These are phyloP conservation scores for Pseudochirops cupreus DNA, from an alignment of 2,797 vertebrate genomes.

Conservation along the genomic window DNA sequence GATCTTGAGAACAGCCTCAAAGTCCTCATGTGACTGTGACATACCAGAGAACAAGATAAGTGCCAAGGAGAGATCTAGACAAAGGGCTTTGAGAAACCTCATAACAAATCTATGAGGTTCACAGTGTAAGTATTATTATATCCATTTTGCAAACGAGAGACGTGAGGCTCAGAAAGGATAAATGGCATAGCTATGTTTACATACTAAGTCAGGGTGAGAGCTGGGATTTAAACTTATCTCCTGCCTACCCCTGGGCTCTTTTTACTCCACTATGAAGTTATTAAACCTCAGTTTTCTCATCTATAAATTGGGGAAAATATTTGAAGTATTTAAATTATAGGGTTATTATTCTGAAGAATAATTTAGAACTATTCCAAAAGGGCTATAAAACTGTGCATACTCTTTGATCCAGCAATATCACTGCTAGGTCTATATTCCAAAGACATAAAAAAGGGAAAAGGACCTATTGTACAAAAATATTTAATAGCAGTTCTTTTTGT, in stretches of 20 bases:
- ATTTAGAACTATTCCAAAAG: background rate
- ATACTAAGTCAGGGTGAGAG: background rate
- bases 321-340: background rate
- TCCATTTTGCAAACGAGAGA: background rate
- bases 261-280: background rate
- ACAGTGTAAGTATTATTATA: background rate
- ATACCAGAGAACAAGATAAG: background rate
- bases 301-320: background rate
- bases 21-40: background rate
- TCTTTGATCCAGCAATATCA: background rate
- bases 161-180: background rate
- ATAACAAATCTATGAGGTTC: background rate
- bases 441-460: background rate
- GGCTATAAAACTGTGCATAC: background rate
- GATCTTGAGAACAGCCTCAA: background rate
- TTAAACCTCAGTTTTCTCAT: background rate
- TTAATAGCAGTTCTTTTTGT: background rate
- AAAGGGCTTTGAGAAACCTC: background rate
- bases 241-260: background rate
- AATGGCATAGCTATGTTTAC: background rate
- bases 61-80: background rate
- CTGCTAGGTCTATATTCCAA: background rate
- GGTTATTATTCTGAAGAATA: background rate
- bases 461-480: background rate
- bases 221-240: background rate